Base-by-base conservation (phyloP, 35 echinoderm and acorn worm species). In the Chiridota heheva region DNA sequence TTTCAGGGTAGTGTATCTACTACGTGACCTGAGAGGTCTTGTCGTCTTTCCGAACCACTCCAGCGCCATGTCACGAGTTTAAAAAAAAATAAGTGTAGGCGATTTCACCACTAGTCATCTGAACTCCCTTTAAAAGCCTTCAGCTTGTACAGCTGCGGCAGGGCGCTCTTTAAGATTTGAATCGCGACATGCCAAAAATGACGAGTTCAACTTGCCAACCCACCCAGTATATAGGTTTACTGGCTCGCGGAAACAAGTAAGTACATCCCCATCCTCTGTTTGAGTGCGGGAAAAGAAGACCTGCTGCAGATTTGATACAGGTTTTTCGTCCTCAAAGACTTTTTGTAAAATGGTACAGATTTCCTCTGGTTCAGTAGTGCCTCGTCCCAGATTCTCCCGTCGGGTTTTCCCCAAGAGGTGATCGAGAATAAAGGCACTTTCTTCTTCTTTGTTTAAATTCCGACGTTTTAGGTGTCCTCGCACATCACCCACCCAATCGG, bases 301-400 rank as follows among this genome's bases (percentile, higher is more conserved):
- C 38, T 94, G 85, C 46, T 94, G 91, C 6, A 94, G 73, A 4
- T 77, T 59, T 5, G 91, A 79, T 1, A 93, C 61, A n/a, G n/a
- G 32, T 89, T 66, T 2, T 80, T 81, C 47, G 88, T 81, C 5
- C 91, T 81, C 73, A 95, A 95, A 5, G 89, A 79, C 56, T 89
- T n/a, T 89, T 5, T 40, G 7, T 16, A 95, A 34, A 4, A 95
- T 46, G 16, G 29, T 36, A 27, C 88, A 78, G 27, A 95, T 84
- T 28, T 72, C 39, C 7, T 89, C 71, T 8, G 78, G 60, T 33
- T 88, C 44, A 4, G 8, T 35, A 13, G 20, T 34, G 4, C 86
- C 91, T 60, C 86, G 34, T 0, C 91, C 71, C 1, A 76, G 22
- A 8, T 84, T 82, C 37, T 89, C 86, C 28, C 63, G 76, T 36